Evolutionary conservation across 2,797 vertebrate species (phyloP).

Genomic region (Brachyalestes nurse): DNA sequence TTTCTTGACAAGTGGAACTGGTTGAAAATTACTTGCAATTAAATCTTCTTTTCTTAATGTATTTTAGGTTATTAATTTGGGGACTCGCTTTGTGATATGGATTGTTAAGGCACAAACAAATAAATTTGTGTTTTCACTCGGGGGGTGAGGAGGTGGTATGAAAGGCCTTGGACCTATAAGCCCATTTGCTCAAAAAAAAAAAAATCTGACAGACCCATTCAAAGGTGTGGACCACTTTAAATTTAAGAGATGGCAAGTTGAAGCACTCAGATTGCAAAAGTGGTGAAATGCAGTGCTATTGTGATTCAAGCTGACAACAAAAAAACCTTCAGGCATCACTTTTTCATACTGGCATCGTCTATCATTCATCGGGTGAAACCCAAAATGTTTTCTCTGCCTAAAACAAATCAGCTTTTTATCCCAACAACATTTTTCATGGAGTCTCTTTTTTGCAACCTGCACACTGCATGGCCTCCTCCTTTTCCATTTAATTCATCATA

Average conservation of each 20-base stretch:
- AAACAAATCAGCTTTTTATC: conserved; percentile 54
- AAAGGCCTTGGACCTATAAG: conserved; percentile 41
- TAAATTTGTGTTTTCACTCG: conserved; percentile 35
- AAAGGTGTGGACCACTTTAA: conserved; percentile 55
- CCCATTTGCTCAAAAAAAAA: conserved; percentile 48
- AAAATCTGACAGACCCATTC: conserved; percentile 54
- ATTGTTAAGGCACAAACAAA: neutral
- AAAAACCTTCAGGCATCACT: conserved; percentile 54
- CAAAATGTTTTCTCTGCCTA: conserved; percentile 49
- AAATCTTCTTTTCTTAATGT: neutral
- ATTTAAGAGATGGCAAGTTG: conserved; percentile 46
- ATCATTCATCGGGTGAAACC: conserved; percentile 66
- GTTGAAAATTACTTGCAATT: neutral
- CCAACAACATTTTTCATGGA: conserved; percentile 31
- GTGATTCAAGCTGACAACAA: conserved; percentile 67
- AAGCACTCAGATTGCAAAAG: conserved; percentile 38
- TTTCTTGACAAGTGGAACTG: neutral
- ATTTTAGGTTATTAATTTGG: neutral
- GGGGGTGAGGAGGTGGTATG: neutral
- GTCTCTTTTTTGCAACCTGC: neutral
- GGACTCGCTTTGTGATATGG: neutral
- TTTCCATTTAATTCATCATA: conserved; percentile 33
- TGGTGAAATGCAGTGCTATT: conserved; percentile 51
- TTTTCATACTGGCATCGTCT: conserved; percentile 63
- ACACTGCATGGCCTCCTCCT: neutral